Percentiles rank a stretch among this genome's conserved stretches.
These are phyloP conservation scores for Linyphia triangularis DNA, from an alignment of 2,888 invertebrate species.

Conservation along the genomic window DNA sequence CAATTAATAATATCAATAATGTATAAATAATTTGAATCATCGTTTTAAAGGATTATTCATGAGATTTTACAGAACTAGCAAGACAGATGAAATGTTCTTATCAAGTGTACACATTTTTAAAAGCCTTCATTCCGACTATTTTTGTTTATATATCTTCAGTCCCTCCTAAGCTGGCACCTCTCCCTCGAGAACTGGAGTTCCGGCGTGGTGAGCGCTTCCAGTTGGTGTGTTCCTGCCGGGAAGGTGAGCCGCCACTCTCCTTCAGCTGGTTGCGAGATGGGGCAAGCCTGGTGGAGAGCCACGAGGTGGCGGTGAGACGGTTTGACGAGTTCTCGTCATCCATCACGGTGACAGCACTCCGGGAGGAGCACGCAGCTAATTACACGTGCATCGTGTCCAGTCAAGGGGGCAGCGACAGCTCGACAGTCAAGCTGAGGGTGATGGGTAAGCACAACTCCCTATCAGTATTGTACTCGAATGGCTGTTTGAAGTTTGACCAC, in stretches of 20 bases:
- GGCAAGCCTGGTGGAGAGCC: conserved; percentile 51
- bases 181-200: conserved; percentile 60
- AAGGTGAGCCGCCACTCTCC: conserved; percentile 68
- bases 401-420: conserved; percentile 61
- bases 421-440: conserved; percentile 61
- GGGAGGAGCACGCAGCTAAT: conserved; percentile 66
- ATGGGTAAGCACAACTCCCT: conserved; percentile 61
- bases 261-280: conserved; percentile 71
- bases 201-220: conserved; percentile 67
- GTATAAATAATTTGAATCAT: too few relatives aligned
- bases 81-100: too few relatives aligned
- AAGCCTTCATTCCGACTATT: too few relatives aligned
- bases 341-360: conserved; percentile 51
- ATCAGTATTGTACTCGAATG: too few relatives aligned
- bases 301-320: conserved; percentile 47
- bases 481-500: too few relatives aligned
- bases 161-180: conserved; percentile 57
- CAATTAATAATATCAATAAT: too few relatives aligned
- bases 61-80: too few relatives aligned
- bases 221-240: conserved; percentile 57
- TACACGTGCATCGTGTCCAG: conserved; percentile 74
- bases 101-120: too few relatives aligned
- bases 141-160: conserved; percentile 23
- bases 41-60: too few relatives aligned
- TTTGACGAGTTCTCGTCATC: conserved; percentile 73